Conservation (phyloP, 2,888 invertebrate species). For the Vanessa cardui region DNA sequence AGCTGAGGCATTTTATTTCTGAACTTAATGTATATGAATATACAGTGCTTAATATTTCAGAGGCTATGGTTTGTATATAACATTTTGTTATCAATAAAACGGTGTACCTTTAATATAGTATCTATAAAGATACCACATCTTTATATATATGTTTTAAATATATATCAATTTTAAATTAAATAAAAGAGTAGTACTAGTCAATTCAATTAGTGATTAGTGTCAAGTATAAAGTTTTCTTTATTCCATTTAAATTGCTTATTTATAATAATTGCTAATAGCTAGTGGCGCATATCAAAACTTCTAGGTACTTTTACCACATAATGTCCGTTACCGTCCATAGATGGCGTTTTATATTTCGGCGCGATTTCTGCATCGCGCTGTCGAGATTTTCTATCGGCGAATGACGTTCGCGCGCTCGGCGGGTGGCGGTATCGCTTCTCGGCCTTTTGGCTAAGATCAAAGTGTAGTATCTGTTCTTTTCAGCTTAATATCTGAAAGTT, state of each 20-base stretch:
- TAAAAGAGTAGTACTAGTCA: too few species aligned
- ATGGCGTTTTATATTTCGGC: not conserved
- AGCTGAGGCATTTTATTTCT: too few species aligned
- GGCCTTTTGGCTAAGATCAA: too few species aligned
- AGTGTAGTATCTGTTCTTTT: not conserved
- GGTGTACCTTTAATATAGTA: too few species aligned
- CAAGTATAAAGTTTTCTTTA: not conserved
- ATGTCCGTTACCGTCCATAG: not conserved
- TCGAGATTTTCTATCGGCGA: not conserved
- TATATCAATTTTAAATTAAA: not conserved
- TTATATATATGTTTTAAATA: not conserved
- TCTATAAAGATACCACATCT: too few species aligned
- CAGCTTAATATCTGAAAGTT: not conserved
- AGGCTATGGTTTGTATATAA: too few species aligned
- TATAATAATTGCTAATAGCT: not conserved
- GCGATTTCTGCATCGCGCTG: conserved; percentile 22
- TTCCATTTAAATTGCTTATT: not conserved
- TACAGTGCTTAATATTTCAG: too few species aligned
- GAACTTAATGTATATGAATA: too few species aligned
- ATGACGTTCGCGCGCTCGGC: not conserved
- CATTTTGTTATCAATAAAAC: too few species aligned
- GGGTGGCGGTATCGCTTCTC: not conserved
- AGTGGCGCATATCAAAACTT: not conserved
- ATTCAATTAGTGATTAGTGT: too few species aligned
- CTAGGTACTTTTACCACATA: not conserved